phyloP scores from a whole-genome alignment of 2,113 vertebrate species.

The Meriones unguiculatus region DNA sequence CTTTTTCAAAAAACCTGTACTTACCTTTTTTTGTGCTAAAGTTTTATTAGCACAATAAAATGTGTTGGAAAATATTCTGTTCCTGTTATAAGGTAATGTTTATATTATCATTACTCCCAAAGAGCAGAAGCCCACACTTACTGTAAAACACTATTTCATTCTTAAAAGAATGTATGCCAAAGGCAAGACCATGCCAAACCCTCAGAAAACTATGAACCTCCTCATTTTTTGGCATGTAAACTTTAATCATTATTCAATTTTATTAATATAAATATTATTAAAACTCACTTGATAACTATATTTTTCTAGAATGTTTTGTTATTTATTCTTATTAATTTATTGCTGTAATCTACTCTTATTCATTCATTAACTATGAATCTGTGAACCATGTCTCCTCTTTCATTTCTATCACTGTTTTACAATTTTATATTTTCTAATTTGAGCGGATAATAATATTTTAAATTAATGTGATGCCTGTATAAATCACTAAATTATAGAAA shows the following conservation, averaged over 20 bases:
- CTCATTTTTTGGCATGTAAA: neutral
- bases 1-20: neutral
- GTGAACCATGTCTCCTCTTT: neutral
- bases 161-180: neutral
- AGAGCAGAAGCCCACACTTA: neutral
- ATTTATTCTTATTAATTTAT: constrained; percentile 19
- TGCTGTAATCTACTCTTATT: neutral
- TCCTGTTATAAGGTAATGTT: neutral
- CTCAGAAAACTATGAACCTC: neutral
- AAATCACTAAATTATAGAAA: neutral
- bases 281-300: neutral
- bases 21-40: neutral
- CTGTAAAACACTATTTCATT: neutral
- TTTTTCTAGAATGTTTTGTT: neutral
- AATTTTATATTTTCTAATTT: constrained; percentile 12
- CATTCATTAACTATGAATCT: neutral
- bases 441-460: neutral
- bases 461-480: neutral
- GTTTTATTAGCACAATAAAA: neutral
- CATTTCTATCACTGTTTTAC: neutral
- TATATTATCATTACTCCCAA: neutral
- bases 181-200: neutral
- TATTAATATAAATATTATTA: neutral
- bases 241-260: neutral
- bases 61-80: neutral